Base-by-base conservation (phyloP, 2,113 vertebrate species). In the Bos indicus region DNA sequence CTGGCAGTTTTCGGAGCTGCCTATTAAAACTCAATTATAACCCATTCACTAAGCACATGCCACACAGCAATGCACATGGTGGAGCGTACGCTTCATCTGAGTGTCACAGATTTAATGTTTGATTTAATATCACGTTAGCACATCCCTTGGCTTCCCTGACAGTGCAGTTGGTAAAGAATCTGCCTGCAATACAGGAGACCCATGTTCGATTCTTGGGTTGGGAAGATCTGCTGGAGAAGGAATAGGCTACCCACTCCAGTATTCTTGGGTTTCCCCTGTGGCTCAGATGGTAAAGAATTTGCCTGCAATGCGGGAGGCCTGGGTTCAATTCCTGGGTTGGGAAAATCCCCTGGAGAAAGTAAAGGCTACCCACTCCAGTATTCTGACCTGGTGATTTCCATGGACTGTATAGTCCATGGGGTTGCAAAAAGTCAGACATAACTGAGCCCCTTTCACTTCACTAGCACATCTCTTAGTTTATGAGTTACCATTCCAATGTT, bases 131-230 rank as follows among this genome's bases (percentile, higher is more conserved):
- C 19, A 23, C 15, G 16, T 71, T 88, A n/a, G 23, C 48, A 74
- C 26, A 51, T 11, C 40, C n/a, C 67, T 40, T 23, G 67, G 5
- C n/a, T 6, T 40, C 10, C 10, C 19, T 74, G 67, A 74, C 6
- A 40, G 10, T 6, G 10, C 67, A 40, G n/a, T 40, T 74, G n/a
- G 67, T 40, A 40, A 74, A 23, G n/a, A 74, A 74, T 74, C n/a
- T 6, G 4, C 19, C 67, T 40, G n/a, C 67, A 74, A 23, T 74
- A n/a, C 19, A 74, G 19, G 67, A 74, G 67, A 40, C 67, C 67
- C 1, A 0, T 40, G 67, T 74, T 40, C 0, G 1, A 40, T 40
- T 74, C 5, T 40, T 40, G 19, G 67, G 19, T 71, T 23, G 17
- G 67, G n/a, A 71, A 40, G 67, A 71, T 71, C 67, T 1, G 5